Percentiles rank a stretch among this genome's conserved stretches.
These are phyloP conservation scores for Drosophila pectinifera DNA, from an alignment of 1,140 invertebrate species.

Conservation along the genomic window DNA sequence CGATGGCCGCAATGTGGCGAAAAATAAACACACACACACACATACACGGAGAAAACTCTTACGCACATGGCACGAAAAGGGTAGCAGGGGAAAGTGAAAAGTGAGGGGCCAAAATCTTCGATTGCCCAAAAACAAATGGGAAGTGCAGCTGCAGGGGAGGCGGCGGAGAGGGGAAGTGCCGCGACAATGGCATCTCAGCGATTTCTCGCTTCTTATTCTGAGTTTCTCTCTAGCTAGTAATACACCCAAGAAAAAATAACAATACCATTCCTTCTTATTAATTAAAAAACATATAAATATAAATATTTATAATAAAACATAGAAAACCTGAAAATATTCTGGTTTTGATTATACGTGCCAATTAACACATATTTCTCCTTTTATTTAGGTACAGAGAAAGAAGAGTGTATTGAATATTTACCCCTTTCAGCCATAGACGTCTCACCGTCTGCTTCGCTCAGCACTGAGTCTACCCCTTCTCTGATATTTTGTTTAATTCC, in stretches of 20 bases:
- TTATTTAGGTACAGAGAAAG: neutral
- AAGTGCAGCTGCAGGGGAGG: neutral
- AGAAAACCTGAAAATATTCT: no score
- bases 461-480: constrained; percentile 5
- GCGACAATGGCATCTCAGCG: constrained; percentile 35
- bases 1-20: constrained; percentile 65
- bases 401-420: constrained; percentile 19
- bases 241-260: neutral
- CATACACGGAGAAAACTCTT: constrained; percentile 31
- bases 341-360: no score
- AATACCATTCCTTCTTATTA: no score
- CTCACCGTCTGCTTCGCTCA: neutral
- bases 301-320: no score
- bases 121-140: constrained; percentile 42
- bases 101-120: constrained; percentile 27
- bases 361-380: no score
- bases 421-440: constrained; percentile 18
- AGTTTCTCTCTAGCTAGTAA: neutral
- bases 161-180: neutral
- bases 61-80: constrained; percentile 43
- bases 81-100: constrained; percentile 28
- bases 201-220: constrained; percentile 19
- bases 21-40: constrained; percentile 56
- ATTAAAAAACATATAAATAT: no score
- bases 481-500: neutral